Evolutionary conservation across 1,140 invertebrate species (phyloP), one percentile per base, ranked within the genome.

Genomic region (Nymphalis io): DNA sequence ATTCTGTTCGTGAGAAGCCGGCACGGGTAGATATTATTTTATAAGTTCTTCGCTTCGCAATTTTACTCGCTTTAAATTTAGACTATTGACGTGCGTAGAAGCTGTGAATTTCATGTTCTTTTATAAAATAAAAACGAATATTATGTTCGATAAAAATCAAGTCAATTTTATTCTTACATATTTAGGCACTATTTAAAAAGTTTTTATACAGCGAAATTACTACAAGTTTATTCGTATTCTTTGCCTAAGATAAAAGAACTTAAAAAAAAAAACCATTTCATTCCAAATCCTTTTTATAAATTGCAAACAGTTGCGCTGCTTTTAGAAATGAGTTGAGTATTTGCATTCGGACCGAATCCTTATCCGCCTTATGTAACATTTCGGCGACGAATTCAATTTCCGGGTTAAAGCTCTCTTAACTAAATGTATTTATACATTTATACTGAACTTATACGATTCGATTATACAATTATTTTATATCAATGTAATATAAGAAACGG

Each of bases 381-480:
- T 53, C 55, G 38, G 51, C 62, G 51, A 65, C 62, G 62, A 65
- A 65, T 65, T 65, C 62, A 65, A 65, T 65, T 57, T 65, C n/a
- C 1, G 23, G 16, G 48, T 65, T 57, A 65, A 21, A 65, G 62
- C 62, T 65, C 51, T 53, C 48, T 51, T 5, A 16, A 53, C 21
- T 51, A 57, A 65, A 65, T 65, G 18, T 23, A 51, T 10, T 53
- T 53, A 42, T 42, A 42, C 23, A 65, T n/a, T n/a, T n/a, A 8
- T 33, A 33, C 18, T 18, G 18, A 42, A 33, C 40, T 57, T n/a
- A 39, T 57, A 42, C 33, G 48, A 27, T 55, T 20, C 16, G 46
- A 51, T 51, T 51, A 51, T 51, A 13, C 20, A 51, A 18, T 51
- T 16, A 51, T 51, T 51, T 51, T 20, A 51, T 51, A 51, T 20